Evolutionary conservation across 2,888 invertebrate species (phyloP), one percentile per base, ranked within the genome.

Genomic region (Aromia moschata): DNA sequence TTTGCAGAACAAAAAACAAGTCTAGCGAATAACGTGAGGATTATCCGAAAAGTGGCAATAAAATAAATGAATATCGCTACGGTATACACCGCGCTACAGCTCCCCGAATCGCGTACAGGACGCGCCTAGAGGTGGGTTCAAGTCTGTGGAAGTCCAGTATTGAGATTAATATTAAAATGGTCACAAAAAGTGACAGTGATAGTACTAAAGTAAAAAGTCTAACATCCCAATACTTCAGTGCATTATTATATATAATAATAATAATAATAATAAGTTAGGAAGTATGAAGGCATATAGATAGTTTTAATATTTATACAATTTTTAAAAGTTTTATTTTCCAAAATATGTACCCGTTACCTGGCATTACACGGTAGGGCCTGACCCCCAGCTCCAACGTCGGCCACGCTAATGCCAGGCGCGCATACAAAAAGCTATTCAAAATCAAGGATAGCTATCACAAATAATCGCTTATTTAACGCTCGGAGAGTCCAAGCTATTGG

Each of bases 261-360:
- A 72, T 73, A 72, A 75, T 76, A 69, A 75, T 77, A 77, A 77
- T 79, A 78, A 77, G 76, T 79, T 80, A 80, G 80, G 80, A 80
- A 81, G 80, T 80, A 80, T 80, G 80, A 81, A 81, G 81, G 81
- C 81, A 81, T 80, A 80, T 80, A 80, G 79, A 80, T 80, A 79
- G 79, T 79, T 79, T 76, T 71, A n/a, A 74, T 79, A 74, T 79
- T 77, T 78, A 77, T 77, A 78, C 75, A 77, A 73, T 72, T 74
- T n/a, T 76, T 71, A 68, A 72, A 75, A 71, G 70, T 73, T 74
- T 73, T 61, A 68, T 70, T 73, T 73, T 67, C n/a, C 66, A 71
- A 74, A 74, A 73, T 71, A 62, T 67, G 73, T 72, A 71, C 70
- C 65, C 55, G 51, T n/a, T 58, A 65, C 68, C 54, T 64, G 70